Base-by-base conservation (phyloP, 2,113 vertebrate genomes). In the Balaenoptera acutorostrata region DNA sequence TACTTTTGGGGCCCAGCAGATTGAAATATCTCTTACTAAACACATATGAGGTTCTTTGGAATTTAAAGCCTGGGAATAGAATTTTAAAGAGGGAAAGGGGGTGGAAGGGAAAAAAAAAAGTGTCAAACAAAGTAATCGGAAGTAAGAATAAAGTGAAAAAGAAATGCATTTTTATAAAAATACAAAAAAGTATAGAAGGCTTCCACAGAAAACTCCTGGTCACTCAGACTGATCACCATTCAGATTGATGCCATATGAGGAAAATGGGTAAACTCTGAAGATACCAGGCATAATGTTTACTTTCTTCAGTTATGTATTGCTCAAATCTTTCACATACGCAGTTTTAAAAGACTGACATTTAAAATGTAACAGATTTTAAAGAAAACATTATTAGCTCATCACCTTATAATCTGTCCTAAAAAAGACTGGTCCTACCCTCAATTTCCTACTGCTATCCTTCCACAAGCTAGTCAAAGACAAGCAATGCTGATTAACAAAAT, bases 11-110 rank as follows among this genome's bases (percentile, higher is more conserved):
- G 99, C 98, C 96, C 99, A 97, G 44, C 98, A 99, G 92, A 99
- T 99, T 96, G 99, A 98, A 93, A 99, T 55, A 71, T 99, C 99
- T 96, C 99, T 98, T 94, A 99, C 97, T 98, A 99, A 98, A 97
- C 99, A 99, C 77, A 99, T 29, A 0, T 99, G 99, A 97, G 99
- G 96, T 97, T 99, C 99, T 92, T 98, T 98, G 63, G 98, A 99
- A 98, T 99, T 99, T 97, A 99, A 98, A 89, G 99, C 98, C 99
- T 99, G 82, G 12, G 92, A 93, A 97, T 12, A 39, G 13, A 91
- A 72, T 95, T 97, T 97, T 93, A 64, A 95, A 86, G 36, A 25
- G 27, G 2, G 13, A 10, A 8, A 41, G 4, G 15, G 0, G 9
- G 6, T 33, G 5, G 92, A 11, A 61, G 91, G 61, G 87, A 0